Base-by-base conservation (phyloP, 2,113 vertebrate species). In the Strigops habroptila region DNA sequence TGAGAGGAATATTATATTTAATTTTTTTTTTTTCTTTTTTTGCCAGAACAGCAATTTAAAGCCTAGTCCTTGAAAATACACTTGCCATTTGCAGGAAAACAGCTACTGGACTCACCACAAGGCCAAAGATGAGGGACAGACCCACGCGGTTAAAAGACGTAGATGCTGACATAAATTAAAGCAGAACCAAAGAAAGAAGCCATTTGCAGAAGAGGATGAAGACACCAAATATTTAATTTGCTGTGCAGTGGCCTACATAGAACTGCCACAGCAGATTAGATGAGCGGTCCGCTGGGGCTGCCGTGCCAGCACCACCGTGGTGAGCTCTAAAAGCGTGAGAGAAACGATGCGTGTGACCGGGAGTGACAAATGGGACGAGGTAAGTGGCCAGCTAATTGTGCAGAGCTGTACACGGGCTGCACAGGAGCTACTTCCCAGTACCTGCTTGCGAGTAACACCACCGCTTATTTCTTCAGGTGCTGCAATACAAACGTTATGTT, bases 191-290 rank as follows among this genome's bases (percentile, higher is more conserved):
- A 88, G 69, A 68, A 77, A 87, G 57, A 65, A 81, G n/a, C 57
- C 73, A 37, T 68, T 68, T 78, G 27, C 39, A 88, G 60, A 91
- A 88, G 60, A 73, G 77, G 37, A 73, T 6, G 31, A 88, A 82
- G 52, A 69, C 70, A 92, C 41, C 57, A 39, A 59, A 91, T 82
- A 44, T 81, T 57, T 81, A 64, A 81, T 94, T 86, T 76, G 69
- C 59, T 92, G 85, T 87, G 81, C 83, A 44, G 67, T 91, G 86
- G 83, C 93, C 96, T 96, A 93, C 57, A 94, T 84, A 94, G 63
- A 92, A 37, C 86, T 93, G 96, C 96, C 95, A 92, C 65, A 84
- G 90, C 86, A 89, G 69, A 95, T 95, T 92, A 96, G 86, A 91
- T 8, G 12, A 96, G 65, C 1, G 4, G 88, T 33, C 88, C 33